phyloP scores from a whole-genome alignment of 64 coral and sea anemone genomes.

The Hydrozoanthus tunicans region DNA sequence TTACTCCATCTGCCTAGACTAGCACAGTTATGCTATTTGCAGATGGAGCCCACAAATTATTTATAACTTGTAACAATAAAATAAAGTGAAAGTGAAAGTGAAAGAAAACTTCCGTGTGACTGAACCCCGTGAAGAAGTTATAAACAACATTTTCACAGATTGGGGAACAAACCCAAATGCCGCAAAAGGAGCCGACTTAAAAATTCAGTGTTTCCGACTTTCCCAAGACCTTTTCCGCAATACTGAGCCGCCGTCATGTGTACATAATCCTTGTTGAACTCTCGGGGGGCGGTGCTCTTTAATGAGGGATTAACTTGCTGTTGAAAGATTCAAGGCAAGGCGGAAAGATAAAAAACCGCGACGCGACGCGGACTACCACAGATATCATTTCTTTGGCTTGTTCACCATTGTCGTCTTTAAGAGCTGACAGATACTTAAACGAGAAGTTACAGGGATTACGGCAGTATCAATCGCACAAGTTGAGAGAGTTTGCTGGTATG shows the following conservation, averaged over 20 bases:
- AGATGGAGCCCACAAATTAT: too few species aligned
- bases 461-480: neutral
- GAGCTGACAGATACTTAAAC: neutral
- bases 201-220: neutral
- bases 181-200: neutral
- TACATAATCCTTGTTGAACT: neutral
- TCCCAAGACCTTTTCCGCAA: neutral
- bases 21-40: too few species aligned
- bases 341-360: constrained; percentile 17
- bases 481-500: too few species aligned
- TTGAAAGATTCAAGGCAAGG: constrained; percentile 21
- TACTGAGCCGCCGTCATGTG: neutral
- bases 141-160: neutral
- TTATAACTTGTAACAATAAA: too few species aligned
- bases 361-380: neutral
- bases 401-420: neutral
- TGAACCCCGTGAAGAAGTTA: neutral
- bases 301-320: constrained; percentile 51
- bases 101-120: too few species aligned
- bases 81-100: too few species aligned
- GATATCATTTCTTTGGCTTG: neutral
- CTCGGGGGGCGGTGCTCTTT: constrained; percentile 37
- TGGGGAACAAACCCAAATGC: neutral
- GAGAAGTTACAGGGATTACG: neutral
- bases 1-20: too few species aligned